Conservation (phyloP, 2,113 vertebrate species). For the Lophura nycthemera region DNA sequence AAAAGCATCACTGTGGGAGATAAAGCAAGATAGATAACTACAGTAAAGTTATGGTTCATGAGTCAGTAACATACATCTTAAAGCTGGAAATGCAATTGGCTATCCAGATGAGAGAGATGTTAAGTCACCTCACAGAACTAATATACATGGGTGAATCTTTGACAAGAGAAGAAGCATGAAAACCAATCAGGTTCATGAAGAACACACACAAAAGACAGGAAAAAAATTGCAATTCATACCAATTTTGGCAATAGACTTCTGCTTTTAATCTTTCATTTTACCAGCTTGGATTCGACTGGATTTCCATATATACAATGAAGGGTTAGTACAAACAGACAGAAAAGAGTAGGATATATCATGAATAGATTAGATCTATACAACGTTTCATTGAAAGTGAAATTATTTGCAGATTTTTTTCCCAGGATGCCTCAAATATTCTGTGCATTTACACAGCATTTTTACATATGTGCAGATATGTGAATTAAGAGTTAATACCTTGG, state of each 20-base stretch:
- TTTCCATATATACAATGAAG: not conserved
- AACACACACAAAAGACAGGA: not conserved
- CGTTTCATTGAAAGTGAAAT: not conserved
- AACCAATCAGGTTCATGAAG: not conserved
- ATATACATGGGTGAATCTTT: not conserved
- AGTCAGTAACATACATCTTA: not conserved
- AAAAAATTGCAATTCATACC: not conserved
- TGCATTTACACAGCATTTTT: not conserved
- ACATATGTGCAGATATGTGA: not conserved
- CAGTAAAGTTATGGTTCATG: not conserved
- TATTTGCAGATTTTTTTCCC: not conserved
- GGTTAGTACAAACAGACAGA: not conserved
- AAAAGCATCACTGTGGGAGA: not conserved
- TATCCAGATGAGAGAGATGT: not conserved
- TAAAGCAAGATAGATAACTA: not conserved
- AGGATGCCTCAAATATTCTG: not conserved
- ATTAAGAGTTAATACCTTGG: not conserved
- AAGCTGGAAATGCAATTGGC: not conserved
- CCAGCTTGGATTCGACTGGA: not conserved
- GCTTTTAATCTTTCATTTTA: not conserved
- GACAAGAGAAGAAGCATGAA: not conserved
- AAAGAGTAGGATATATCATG: not conserved
- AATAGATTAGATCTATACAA: not conserved
- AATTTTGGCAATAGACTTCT: not conserved
- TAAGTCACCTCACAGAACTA: not conserved